Evolutionary conservation across 64 coral and sea anemone species (phyloP).

Genomic region (Montipora efflorescens): DNA sequence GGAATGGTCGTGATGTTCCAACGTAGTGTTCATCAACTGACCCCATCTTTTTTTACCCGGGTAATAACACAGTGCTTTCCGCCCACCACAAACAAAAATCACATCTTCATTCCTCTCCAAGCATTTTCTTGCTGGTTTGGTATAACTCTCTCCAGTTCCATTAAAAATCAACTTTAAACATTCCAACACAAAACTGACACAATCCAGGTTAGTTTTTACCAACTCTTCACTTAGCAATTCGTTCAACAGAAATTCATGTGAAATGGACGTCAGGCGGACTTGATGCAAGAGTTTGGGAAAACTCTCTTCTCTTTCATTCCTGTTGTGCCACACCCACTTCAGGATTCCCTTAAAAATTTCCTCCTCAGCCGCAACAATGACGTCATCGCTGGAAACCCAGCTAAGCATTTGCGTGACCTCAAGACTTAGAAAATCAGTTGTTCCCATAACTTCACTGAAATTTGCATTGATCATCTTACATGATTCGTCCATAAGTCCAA

Average conservation of each 20-base stretch:
- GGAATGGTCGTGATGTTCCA: neutral
- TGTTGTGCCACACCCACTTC: slow-evolving; percentile 9
- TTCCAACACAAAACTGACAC: neutral
- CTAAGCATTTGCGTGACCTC: neutral
- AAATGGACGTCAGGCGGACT: neutral
- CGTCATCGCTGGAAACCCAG: slow-evolving; percentile 27
- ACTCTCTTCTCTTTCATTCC: slow-evolving; percentile 1
- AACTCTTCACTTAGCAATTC: slow-evolving; percentile 1
- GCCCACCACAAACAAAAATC: slow-evolving; percentile 12
- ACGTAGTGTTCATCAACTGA: neutral
- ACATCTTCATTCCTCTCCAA: neutral
- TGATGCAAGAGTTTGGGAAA: neutral
- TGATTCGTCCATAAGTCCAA: neutral
- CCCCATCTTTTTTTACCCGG: neutral
- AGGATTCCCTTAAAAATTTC: slow-evolving; percentile 21
- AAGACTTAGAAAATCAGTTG: slow-evolving; percentile 21
- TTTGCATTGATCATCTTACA: neutral
- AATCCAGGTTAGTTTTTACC: neutral
- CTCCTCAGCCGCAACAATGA: neutral
- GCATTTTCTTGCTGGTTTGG: slow-evolving; percentile 13
- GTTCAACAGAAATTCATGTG: neutral
- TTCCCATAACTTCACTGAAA: neutral
- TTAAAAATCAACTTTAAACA: neutral
- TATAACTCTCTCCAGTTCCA: neutral
- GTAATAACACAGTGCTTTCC: neutral